These are phyloP conservation scores for Pao palembangensis DNA, from an alignment of 2,113 vertebrate species.

Conservation along the genomic window DNA sequence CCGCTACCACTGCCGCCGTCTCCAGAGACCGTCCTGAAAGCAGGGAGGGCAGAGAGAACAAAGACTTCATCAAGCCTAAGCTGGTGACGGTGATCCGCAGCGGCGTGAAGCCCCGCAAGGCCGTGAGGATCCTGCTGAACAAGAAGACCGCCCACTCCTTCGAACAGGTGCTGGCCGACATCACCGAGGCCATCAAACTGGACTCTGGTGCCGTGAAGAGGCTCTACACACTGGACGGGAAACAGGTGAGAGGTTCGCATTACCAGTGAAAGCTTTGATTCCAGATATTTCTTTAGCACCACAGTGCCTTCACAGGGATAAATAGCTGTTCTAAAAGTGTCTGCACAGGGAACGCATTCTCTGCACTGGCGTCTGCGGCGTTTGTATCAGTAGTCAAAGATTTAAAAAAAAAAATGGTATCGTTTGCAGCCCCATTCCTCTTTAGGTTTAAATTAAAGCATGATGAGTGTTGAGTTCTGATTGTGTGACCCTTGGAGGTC, in stretches of 20 bases:
- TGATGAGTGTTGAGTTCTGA: too few relatives aligned
- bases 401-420: too few relatives aligned
- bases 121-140: constrained; percentile 67
- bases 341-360: not conserved
- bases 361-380: not conserved
- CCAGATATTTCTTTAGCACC: not conserved
- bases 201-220: constrained; percentile 65
- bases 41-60: constrained; percentile 54
- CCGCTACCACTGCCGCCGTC: too few relatives aligned
- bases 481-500: too few relatives aligned
- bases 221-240: constrained; percentile 68
- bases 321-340: too few relatives aligned
- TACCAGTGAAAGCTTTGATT: too few relatives aligned
- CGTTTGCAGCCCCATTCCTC: too few relatives aligned
- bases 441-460: too few relatives aligned
- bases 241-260: constrained; percentile 46
- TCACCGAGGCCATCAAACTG: constrained; percentile 69
- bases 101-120: constrained; percentile 67
- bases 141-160: constrained; percentile 70
- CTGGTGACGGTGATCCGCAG: constrained; percentile 72
- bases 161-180: constrained; percentile 63
- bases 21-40: constrained; percentile 29
- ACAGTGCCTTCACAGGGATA: not conserved
- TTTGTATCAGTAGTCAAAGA: too few relatives aligned
- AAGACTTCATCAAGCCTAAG: constrained; percentile 71